These are phyloP conservation scores for Kryptolebias ocellatus DNA, from an alignment of 2,797 vertebrate species.

Conservation along the genomic window DNA sequence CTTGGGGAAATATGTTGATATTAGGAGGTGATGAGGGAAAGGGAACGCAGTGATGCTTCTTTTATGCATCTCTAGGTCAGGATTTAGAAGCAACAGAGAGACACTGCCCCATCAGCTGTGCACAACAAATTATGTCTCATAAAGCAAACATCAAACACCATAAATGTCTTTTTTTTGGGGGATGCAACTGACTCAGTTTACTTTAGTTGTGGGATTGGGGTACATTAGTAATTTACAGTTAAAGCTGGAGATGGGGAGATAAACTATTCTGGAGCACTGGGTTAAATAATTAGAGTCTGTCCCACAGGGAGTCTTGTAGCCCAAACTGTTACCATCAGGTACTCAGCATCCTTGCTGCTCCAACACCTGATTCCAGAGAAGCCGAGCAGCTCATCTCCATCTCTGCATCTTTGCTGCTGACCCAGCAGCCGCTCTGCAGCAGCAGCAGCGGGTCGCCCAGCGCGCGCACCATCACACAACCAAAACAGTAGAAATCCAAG, in stretches of 20 bases:
- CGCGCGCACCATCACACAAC: slow-evolving; percentile 32
- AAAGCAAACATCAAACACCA: slow-evolving; percentile 16
- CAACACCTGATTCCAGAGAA: slow-evolving; percentile 41
- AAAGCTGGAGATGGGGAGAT: slow-evolving; percentile 32
- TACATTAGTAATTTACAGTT: not conserved
- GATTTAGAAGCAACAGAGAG: slow-evolving; percentile 30
- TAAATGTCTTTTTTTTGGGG: slow-evolving; percentile 1
- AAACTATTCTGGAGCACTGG: slow-evolving; percentile 20
- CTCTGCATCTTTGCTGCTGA: slow-evolving; percentile 69
- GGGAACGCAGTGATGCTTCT: slow-evolving; percentile 31
- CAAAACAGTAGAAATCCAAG: slow-evolving; percentile 7
- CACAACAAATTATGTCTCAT: slow-evolving; percentile 23
- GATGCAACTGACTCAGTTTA: slow-evolving; percentile 3
- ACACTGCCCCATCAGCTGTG: slow-evolving; percentile 16
- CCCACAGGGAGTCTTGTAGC: slow-evolving; percentile 30
- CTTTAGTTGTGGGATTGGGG: not conserved
- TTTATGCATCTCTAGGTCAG: slow-evolving; percentile 35
- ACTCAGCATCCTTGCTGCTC: slow-evolving; percentile 34
- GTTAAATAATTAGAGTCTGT: slow-evolving; percentile 22
- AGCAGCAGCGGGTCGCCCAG: slow-evolving; percentile 43
- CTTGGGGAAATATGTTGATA: slow-evolving; percentile 38
- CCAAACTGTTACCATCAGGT: slow-evolving; percentile 33
- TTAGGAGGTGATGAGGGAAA: slow-evolving; percentile 43
- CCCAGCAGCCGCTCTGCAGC: slow-evolving; percentile 67
- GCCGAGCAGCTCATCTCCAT: slow-evolving; percentile 46